Base-by-base conservation (phyloP, 1,140 invertebrate species). In the Pseudobourletiella spinata region DNA sequence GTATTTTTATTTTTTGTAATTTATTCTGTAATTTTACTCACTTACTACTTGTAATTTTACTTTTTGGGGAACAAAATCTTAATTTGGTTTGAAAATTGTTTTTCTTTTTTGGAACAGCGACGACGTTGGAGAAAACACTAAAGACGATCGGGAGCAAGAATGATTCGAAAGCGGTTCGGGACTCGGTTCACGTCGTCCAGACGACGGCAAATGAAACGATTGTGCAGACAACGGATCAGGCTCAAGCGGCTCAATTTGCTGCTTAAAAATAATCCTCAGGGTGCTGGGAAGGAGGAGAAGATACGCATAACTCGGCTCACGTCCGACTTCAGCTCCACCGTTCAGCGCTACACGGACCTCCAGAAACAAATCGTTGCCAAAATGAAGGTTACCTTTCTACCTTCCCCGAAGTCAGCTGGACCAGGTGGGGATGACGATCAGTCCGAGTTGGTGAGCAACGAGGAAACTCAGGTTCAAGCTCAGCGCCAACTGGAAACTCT, bases 291-390 rank as follows among this genome's bases (percentile, higher is more conserved):
- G 81, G 71, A 82, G 86, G 59, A 87, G 70, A 88, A 87, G 71
- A 77, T 92, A 63, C 87, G 91, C 76, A 80, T 88, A 44, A 88
- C 89, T 67, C 83, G 87, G 74, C 77, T 94, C 1, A 88, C 84
- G 4, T 83, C 83, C 69, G 86, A 88, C 66, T 92, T 91, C 72
- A 83, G 84, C 65, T 85, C 86, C 69, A 83, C 87, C 11, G 77
- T 92, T 0, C 81, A 84, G 46, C 84, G 83, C 73, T 94, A 91
- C 71, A 84, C 85, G 44, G 74, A 79, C 16, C 78, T 87, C 67
- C 89, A 92, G 74, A 88, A 88, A 82, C 79, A 82, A 79, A 81
- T 89, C 46, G 84, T 84, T 29, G 80, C 83, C 44, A 88, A 89
- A 72, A 85, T 88, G 80, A 88, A 88, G 64, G 82, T 81, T 24